Evolutionary conservation across 2,888 invertebrate species (phyloP).

Genomic region (Myopa tessellatipennis): DNA sequence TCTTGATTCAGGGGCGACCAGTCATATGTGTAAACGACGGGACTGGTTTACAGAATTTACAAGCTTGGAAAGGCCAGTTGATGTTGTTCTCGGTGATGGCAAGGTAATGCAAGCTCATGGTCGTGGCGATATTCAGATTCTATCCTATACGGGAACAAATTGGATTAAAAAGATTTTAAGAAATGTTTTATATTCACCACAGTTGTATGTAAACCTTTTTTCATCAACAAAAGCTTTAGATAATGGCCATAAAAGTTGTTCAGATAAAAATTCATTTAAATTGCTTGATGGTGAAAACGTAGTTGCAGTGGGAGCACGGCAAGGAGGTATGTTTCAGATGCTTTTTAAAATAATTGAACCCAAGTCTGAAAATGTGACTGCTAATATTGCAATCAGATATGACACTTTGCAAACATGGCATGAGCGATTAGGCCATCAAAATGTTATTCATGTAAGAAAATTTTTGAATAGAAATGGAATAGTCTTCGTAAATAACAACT

Average conservation of each 20-base stretch:
- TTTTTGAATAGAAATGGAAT: background rate
- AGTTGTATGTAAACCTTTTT: conserved; percentile 36
- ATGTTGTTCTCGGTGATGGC: conserved; percentile 38
- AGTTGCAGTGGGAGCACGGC: conserved; percentile 11
- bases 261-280: conserved; percentile 38
- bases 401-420: conserved; percentile 3
- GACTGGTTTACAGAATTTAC: conserved; percentile 34
- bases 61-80: conserved; percentile 32
- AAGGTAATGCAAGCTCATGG: conserved; percentile 34
- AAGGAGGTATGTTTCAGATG: conserved; percentile 22
- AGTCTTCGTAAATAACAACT: background rate
- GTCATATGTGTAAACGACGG: conserved; percentile 28
- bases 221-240: conserved; percentile 39
- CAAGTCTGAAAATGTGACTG: background rate
- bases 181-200: conserved; percentile 36
- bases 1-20: conserved; percentile 36
- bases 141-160: conserved; percentile 13
- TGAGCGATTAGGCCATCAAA: background rate
- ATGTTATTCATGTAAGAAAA: conserved; percentile 4
- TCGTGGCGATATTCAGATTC: conserved; percentile 30
- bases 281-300: conserved; percentile 21
- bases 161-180: conserved; percentile 29
- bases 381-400: background rate
- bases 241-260: conserved; percentile 32
- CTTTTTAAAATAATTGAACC: conserved; percentile 5